Conservation (phyloP, 37 sponge, comb jelly and placozoan genomes). For the Spongilla lacustris region DNA sequence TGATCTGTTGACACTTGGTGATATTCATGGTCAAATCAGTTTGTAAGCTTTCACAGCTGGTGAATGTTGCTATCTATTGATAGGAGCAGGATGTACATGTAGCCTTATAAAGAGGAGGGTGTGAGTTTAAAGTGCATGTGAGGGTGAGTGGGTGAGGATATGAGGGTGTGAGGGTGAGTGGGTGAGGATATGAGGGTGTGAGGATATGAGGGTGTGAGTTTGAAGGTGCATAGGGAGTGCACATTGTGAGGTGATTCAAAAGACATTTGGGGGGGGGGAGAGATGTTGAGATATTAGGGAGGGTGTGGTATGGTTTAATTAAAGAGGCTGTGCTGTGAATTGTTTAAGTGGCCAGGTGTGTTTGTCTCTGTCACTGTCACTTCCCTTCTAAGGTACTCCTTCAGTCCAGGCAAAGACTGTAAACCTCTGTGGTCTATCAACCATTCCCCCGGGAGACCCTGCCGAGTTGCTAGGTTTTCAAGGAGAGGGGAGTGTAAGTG, state of each 20-base stretch:
- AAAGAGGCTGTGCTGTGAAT: too few relatives aligned
- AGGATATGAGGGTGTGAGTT: neutral
- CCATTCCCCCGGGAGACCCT: conserved; percentile 28
- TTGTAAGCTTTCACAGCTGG: conserved; percentile 32
- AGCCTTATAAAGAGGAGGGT: too few relatives aligned
- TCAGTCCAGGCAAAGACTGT: conserved; percentile 19
- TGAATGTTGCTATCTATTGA: neutral
- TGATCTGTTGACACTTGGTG: conserved; percentile 37
- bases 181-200: neutral
- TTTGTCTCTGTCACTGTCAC: too few relatives aligned
- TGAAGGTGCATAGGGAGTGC: neutral
- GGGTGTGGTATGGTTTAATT: too few relatives aligned
- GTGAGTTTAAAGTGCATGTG: neutral
- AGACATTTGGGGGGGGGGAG: too few relatives aligned
- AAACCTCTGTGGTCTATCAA: neutral
- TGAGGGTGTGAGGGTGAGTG: neutral
- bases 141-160: neutral
- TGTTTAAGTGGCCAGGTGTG: too few relatives aligned
- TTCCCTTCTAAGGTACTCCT: conserved; percentile 36
- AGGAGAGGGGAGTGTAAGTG: conserved; percentile 46
- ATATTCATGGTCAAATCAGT: conserved; percentile 37
- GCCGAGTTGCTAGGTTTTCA: conserved; percentile 59
- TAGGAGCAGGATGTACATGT: neutral
- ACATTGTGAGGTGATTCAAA: too few relatives aligned
- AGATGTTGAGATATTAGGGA: too few relatives aligned